Evolutionary conservation across 2,797 vertebrate species (phyloP).

Genomic region (Cyclura pinguis): DNA sequence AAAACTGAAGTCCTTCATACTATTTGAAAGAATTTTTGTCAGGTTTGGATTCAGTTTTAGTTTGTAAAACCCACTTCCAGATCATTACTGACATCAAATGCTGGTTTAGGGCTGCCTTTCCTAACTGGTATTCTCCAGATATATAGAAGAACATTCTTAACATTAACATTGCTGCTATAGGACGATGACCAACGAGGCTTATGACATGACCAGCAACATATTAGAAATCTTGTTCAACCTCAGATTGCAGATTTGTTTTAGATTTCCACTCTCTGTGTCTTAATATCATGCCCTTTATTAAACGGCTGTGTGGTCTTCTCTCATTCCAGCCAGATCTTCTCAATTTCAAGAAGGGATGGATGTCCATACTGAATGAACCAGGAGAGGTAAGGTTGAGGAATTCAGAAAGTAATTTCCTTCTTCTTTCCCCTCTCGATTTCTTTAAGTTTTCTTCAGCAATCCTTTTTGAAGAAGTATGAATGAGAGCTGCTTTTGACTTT

Average conservation of each 20-base stretch:
- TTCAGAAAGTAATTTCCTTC: background rate
- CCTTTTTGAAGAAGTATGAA: background rate
- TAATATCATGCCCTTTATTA: slow-evolving; percentile 22
- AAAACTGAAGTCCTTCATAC: no score
- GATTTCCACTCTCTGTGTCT: background rate
- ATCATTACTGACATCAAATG: no score
- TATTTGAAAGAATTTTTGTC: no score
- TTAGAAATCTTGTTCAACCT: background rate
- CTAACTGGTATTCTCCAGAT: no score
- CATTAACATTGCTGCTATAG: no score
- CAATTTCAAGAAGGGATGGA: slow-evolving; percentile 99
- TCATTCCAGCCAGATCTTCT: slow-evolving; percentile 92
- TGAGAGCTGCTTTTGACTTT: background rate
- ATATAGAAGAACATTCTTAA: no score
- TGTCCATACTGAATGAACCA: slow-evolving; percentile 91
- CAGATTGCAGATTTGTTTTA: background rate
- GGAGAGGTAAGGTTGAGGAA: slow-evolving; percentile 87
- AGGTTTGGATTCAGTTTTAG: no score
- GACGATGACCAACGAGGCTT: no score
- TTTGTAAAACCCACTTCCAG: no score
- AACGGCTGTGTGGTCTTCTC: slow-evolving; percentile 44
- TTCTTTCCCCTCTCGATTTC: background rate
- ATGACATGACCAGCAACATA: background rate
- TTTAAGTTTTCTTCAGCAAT: background rate
- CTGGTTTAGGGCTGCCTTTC: no score